Base-by-base conservation (phyloP, 2,113 vertebrate species). In the Clinocottus analis region DNA sequence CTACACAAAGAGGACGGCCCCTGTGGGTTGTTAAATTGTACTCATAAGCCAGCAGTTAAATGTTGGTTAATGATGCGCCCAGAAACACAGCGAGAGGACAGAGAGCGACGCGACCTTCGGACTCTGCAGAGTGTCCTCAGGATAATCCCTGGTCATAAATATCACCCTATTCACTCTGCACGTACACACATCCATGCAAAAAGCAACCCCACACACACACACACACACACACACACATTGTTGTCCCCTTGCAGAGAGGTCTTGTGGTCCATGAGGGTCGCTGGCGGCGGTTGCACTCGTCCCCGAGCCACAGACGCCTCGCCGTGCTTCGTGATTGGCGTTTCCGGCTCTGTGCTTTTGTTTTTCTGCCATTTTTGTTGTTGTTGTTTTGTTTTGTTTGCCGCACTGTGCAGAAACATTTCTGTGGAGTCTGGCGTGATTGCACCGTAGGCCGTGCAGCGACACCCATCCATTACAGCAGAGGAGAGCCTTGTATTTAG, bases 401-500 rank as follows among this genome's bases (percentile, higher is more conserved):
- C 92, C 89, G n/a, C n/a, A 89, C 91, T 83, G 91, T 86, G 92
- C 92, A 91, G 89, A 92, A 93, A 94, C 93, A 93, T 95, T 95
- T 93, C 79, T 47, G 89, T 90, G 93, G 92, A 93, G 91, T 94
- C 87, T 82, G 65, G 92, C 81, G 80, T 93, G 94, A 95, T 94
- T 94, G 93, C 92, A 94, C 90, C 86, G 91, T 87, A 91, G 93
- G 94, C 91, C 85, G n/a, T n/a, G n/a, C n/a, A 95, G 94, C 93
- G 77, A 95, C 95, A 95, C 95, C 95, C 95, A 94, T 92, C 92
- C 82, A 95, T 95, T 95, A 95, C 90, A 82, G 91, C 85, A 67
- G 11, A 92, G 91, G 87, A 47, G 85, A 93, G 93, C 92, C 93
- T 93, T 94, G 90, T 94, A 95, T 95, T 95, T 95, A 94, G 93